Conservation (phyloP, 2,888 invertebrate genomes). For the Erebia aethiops region DNA sequence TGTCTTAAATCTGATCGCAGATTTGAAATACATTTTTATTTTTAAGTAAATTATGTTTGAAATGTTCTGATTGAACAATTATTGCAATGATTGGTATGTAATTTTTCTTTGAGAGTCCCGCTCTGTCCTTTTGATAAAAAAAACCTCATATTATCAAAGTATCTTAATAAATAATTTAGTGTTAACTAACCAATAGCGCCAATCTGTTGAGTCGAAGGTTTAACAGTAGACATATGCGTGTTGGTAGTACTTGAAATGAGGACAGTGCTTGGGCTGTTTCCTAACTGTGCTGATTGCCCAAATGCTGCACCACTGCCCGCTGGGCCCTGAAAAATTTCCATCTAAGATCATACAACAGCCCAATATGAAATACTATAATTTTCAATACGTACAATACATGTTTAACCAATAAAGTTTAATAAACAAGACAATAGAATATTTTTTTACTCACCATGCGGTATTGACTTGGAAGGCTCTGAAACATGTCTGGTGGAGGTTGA, state of each 20-base stretch:
- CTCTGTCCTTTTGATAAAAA: too few species aligned
- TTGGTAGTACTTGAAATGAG: constrained; percentile 94
- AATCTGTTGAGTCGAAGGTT: constrained; percentile 90
- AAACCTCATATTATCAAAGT: too few species aligned
- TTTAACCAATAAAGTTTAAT: background rate
- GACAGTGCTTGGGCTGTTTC: constrained; percentile 93
- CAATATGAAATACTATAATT: background rate
- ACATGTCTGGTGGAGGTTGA: constrained; percentile 86
- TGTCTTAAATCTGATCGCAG: too few species aligned
- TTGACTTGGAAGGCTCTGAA: constrained; percentile 75
- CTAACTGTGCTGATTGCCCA: constrained; percentile 90
- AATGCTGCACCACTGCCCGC: constrained; percentile 86
- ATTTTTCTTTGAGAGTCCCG: too few species aligned
- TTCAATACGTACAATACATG: background rate
- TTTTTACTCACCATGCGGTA: constrained; percentile 70
- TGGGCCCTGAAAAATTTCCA: constrained; percentile 56
- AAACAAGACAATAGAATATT: background rate
- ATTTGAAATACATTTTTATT: too few species aligned
- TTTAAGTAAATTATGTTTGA: too few species aligned
- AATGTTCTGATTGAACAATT: too few species aligned
- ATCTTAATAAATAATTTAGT: too few species aligned
- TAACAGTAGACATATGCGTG: constrained; percentile 94
- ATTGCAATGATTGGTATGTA: too few species aligned
- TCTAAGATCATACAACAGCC: background rate
- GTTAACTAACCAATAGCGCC: constrained; percentile 88